These are phyloP conservation scores for Phalangium opilio DNA, from an alignment of 2,888 invertebrate genomes.

Conservation along the genomic window DNA sequence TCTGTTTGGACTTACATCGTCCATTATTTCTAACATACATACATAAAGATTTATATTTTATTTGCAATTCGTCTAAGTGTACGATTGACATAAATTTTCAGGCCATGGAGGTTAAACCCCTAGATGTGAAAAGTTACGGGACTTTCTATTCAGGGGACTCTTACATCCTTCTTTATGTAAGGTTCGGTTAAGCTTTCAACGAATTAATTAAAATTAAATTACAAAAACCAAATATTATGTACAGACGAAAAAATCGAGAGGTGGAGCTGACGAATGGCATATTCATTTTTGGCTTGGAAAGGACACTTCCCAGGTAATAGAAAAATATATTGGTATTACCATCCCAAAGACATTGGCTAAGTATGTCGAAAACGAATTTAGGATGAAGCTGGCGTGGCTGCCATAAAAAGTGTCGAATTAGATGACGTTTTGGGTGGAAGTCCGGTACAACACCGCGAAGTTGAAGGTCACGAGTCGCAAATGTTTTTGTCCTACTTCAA, in stretches of 20 bases:
- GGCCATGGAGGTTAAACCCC: constrained; percentile 14
- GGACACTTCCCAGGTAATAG: constrained; percentile 53
- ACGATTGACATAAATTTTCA: constrained; percentile 35
- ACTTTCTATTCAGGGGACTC: constrained; percentile 15
- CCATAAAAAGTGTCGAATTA: constrained; percentile 54
- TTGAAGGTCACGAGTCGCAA: constrained; percentile 66
- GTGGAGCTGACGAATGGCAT: constrained; percentile 47
- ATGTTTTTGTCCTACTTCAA: constrained; percentile 60
- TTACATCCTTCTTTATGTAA: constrained; percentile 12
- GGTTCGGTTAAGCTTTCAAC: constrained; percentile 41
- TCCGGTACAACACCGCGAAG: constrained; percentile 72
- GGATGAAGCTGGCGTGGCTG: constrained; percentile 41
- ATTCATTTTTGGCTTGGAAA: constrained; percentile 78
- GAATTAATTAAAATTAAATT: constrained; percentile 26
- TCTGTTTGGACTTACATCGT: no score
- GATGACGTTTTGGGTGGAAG: constrained; percentile 68
- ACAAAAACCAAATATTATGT: constrained; percentile 21
- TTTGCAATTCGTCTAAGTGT: no score
- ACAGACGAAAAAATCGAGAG: constrained; percentile 51
- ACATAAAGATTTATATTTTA: no score
- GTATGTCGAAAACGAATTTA: constrained; percentile 20
- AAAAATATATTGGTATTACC: no score
- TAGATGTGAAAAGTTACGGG: constrained; percentile 11
- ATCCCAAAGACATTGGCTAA: no score
- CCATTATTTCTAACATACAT: no score